Evolutionary conservation across 2,113 vertebrate species (phyloP).

Genomic region (Orcinus orca): DNA sequence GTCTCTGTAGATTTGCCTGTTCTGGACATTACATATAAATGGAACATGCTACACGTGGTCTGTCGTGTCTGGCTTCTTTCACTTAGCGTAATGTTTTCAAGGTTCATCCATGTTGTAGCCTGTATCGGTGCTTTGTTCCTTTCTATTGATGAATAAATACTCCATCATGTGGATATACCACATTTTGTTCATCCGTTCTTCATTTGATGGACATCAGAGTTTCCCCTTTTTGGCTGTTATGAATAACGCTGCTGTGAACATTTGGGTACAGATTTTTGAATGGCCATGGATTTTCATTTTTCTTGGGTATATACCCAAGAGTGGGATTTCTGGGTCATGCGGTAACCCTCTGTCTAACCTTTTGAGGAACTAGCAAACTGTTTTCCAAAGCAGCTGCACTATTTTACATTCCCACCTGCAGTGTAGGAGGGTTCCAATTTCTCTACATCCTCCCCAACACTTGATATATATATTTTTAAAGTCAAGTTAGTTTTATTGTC

Average conservation of each 20-base stretch:
- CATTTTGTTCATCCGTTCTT: neutral
- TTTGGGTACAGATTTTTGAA: neutral
- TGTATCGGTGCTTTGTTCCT: neutral
- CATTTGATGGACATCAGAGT: neutral
- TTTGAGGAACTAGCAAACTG: neutral
- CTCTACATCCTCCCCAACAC: neutral
- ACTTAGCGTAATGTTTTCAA: neutral
- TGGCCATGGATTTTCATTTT: neutral
- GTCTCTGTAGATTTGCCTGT: neutral
- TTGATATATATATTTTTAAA: neutral
- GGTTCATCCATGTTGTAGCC: neutral
- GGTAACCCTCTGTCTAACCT: neutral
- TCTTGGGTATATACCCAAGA: neutral
- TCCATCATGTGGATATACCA: neutral
- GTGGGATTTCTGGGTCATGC: neutral
- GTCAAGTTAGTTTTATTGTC: too few species aligned
- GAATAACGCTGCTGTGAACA: neutral
- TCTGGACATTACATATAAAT: neutral
- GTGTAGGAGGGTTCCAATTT: neutral
- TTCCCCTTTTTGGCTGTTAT: neutral
- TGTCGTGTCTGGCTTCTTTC: neutral
- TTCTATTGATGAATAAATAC: neutral
- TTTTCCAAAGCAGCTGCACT: neutral
- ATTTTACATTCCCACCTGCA: neutral
- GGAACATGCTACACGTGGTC: neutral